Evolutionary conservation across 2,113 vertebrate genomes (phyloP).

Genomic region (Nesoenas mayeri): DNA sequence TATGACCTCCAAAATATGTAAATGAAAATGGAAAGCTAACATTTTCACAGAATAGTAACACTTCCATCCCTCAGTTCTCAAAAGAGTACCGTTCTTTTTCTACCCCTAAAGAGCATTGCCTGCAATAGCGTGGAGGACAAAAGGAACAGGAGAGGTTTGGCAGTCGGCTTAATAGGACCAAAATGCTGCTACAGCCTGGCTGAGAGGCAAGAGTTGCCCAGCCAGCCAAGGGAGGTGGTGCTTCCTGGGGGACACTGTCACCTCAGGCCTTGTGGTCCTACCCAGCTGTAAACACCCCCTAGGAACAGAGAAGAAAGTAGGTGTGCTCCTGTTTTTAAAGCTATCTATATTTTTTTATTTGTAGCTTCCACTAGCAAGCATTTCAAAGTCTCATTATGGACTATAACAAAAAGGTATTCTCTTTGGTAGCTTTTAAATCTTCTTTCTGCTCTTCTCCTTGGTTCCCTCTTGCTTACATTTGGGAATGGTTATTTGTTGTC

Average conservation of each 20-base stretch:
- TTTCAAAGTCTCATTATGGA: not conserved
- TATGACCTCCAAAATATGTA: not conserved
- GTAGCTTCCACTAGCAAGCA: not conserved
- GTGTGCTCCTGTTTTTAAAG: not conserved
- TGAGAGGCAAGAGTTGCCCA: not conserved
- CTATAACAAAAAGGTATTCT: not conserved
- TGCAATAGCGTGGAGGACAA: not conserved
- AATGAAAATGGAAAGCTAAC: not conserved
- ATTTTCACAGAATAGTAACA: not conserved
- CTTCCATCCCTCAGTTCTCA: not conserved
- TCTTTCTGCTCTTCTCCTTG: not conserved
- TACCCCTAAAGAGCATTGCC: not conserved
- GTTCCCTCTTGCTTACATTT: not conserved
- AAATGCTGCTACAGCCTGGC: not conserved
- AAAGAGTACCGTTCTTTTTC: not conserved
- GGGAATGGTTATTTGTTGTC: not conserved
- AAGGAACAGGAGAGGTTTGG: not conserved
- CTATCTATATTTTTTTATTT: not conserved
- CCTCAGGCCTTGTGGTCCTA: not conserved
- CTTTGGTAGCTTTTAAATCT: not conserved
- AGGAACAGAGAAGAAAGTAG: not conserved
- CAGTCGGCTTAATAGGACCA: not conserved
- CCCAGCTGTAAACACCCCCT: not conserved
- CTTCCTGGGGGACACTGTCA: fast-evolving
- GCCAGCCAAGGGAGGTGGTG: no score